Conservation (phyloP, 2,888 invertebrate species). For the Eupelmus urozonus region DNA sequence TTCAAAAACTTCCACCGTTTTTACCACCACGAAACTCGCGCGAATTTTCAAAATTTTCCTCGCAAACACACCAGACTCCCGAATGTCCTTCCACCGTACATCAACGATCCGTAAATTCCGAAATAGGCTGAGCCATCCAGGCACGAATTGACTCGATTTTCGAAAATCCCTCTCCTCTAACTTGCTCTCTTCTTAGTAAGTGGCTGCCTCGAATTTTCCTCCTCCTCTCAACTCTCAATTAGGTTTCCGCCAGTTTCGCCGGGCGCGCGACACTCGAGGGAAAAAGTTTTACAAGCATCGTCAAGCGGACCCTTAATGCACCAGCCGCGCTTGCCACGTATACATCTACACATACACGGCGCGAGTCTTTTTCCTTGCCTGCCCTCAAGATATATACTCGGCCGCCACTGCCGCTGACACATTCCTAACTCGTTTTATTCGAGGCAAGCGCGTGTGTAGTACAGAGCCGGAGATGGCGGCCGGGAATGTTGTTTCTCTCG, state of each 20-base stretch:
- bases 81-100: not conserved
- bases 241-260: not conserved
- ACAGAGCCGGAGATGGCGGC: too few relatives aligned
- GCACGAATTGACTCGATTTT: conserved; percentile 19
- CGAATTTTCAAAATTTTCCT: conserved; percentile 2
- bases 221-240: conserved; percentile 15
- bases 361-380: too few relatives aligned
- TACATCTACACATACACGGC: too few relatives aligned
- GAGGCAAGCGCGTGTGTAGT: too few relatives aligned
- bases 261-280: not conserved
- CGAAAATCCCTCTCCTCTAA: conserved; percentile 12
- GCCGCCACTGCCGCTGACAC: too few relatives aligned
- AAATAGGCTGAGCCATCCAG: not conserved
- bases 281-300: conserved; percentile 6
- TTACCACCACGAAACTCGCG: too few relatives aligned
- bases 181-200: not conserved
- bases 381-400: too few relatives aligned
- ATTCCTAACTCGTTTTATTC: too few relatives aligned
- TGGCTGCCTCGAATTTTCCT: not conserved
- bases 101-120: not conserved
- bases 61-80: not conserved
- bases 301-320: not conserved
- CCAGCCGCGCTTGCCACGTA: not conserved
- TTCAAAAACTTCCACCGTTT: too few relatives aligned
- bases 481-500: too few relatives aligned